Evolutionary conservation across 64 coral and sea anemone genomes (phyloP).

Genomic region (Actinia tenebrosa): DNA sequence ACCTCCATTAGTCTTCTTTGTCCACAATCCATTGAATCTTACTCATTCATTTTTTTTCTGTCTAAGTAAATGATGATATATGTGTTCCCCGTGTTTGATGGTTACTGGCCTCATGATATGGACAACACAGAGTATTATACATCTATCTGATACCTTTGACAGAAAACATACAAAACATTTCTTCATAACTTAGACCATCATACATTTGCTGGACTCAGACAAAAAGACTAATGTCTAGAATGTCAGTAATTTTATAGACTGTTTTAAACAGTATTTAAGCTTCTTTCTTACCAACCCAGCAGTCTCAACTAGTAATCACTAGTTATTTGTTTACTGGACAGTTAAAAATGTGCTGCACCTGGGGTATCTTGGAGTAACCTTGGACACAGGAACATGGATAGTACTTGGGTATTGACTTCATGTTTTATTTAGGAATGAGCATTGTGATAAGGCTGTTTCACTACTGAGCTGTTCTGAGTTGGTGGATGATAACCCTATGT

Average conservation of each 20-base stretch:
- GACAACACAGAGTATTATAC: constrained; percentile 14
- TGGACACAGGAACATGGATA: too few species aligned
- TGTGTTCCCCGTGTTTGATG: constrained; percentile 37
- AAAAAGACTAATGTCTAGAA: too few species aligned
- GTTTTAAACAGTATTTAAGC: too few species aligned
- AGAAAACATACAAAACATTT: not conserved
- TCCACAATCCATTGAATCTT: not conserved
- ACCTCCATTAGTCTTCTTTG: too few species aligned
- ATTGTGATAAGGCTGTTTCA: constrained; percentile 38
- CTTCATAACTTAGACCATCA: too few species aligned
- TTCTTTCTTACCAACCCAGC: too few species aligned
- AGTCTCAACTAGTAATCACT: too few species aligned
- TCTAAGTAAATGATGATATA: constrained; percentile 25
- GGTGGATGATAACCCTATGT: constrained; percentile 4
- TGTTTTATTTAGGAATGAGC: constrained; percentile 48
- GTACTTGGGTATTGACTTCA: not conserved
- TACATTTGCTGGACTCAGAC: too few species aligned
- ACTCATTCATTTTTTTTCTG: not conserved
- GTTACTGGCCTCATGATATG: constrained; percentile 18
- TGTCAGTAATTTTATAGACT: too few species aligned
- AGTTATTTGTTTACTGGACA: too few species aligned
- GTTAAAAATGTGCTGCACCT: too few species aligned
- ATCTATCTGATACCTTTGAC: constrained; percentile 10
- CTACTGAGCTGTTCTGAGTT: constrained; percentile 35
- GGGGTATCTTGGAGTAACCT: too few species aligned